Conservation (phyloP, 2,888 invertebrate genomes). For the Mythimna lalbum region DNA sequence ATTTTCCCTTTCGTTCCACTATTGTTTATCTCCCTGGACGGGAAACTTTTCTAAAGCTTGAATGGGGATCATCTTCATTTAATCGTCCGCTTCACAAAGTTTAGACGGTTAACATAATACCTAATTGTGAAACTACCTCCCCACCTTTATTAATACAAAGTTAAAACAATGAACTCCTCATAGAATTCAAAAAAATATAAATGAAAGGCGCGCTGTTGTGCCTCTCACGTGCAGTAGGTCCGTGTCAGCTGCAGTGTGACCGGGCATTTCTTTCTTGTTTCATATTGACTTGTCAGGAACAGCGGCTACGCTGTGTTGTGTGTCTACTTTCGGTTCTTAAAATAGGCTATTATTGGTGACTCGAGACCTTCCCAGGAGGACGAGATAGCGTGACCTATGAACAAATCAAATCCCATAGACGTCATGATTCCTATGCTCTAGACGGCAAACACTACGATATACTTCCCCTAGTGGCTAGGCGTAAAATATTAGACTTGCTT, state of each 20-base stretch:
- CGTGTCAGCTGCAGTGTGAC: slow-evolving; percentile 5
- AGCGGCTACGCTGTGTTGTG: neutral
- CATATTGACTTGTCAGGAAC: slow-evolving; percentile 18
- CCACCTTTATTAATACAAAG: neutral
- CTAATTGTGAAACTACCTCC: slow-evolving; percentile 18
- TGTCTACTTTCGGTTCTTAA: no score
- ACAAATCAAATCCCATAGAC: no score
- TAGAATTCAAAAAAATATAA: neutral
- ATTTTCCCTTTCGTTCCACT: slow-evolving; percentile 29
- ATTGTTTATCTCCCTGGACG: slow-evolving; percentile 39
- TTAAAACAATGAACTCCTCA: slow-evolving; percentile 18
- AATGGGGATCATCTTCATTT: slow-evolving; percentile 38
- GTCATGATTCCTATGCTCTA: no score
- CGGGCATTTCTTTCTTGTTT: slow-evolving; percentile 14
- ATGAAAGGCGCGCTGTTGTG: no score
- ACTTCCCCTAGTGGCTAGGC: no score
- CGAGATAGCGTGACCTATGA: no score
- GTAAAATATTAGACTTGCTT: no score
- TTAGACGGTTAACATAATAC: slow-evolving; percentile 16
- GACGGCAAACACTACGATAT: no score
- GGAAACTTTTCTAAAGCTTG: slow-evolving; percentile 29
- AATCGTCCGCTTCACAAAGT: slow-evolving; percentile 6
- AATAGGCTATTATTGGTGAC: no score
- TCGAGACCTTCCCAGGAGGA: no score
- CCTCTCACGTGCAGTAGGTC: neutral